Evolutionary conservation across 2,113 vertebrate genomes (phyloP).

Genomic region (Actinemys pallida): DNA sequence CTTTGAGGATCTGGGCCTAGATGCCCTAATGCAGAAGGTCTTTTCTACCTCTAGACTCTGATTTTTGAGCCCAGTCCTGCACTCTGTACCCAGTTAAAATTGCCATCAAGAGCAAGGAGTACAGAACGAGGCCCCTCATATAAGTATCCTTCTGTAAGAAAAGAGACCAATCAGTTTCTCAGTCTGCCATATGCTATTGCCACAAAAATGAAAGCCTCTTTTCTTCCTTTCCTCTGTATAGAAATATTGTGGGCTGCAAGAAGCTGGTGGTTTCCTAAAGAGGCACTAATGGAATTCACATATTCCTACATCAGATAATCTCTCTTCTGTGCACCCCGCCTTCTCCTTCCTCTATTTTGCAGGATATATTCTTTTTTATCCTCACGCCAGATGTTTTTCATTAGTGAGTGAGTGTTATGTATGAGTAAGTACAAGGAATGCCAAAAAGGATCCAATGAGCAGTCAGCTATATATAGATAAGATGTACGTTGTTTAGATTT

Average conservation of each 20-base stretch:
- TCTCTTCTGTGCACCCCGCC: background rate
- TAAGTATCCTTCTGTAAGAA: background rate
- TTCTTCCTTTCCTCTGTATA: background rate
- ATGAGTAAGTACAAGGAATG: constrained; percentile 6
- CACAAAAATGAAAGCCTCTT: constrained; percentile 1
- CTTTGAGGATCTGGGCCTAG: background rate
- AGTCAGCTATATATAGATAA: constrained; percentile 12
- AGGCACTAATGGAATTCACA: constrained; percentile 29
- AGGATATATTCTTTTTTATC: constrained; percentile 38
- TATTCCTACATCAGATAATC: constrained; percentile 40
- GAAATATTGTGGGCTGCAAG: background rate
- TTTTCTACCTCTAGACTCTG: background rate
- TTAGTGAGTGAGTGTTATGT: constrained; percentile 27
- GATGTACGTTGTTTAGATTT: constrained; percentile 8
- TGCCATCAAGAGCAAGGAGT: background rate
- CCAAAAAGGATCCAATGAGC: constrained; percentile 36
- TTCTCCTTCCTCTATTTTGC: background rate
- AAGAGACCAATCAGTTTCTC: background rate
- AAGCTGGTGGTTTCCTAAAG: constrained; percentile 14
- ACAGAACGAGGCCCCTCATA: rapidly evolving
- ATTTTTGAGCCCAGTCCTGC: too few relatives aligned
- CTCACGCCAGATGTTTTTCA: constrained; percentile 53
- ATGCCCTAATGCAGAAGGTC: background rate
- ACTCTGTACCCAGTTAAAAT: background rate
- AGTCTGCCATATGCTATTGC: background rate